These are phyloP conservation scores for Empis stercorea DNA, from an alignment of 2,888 invertebrate genomes.

Conservation along the genomic window DNA sequence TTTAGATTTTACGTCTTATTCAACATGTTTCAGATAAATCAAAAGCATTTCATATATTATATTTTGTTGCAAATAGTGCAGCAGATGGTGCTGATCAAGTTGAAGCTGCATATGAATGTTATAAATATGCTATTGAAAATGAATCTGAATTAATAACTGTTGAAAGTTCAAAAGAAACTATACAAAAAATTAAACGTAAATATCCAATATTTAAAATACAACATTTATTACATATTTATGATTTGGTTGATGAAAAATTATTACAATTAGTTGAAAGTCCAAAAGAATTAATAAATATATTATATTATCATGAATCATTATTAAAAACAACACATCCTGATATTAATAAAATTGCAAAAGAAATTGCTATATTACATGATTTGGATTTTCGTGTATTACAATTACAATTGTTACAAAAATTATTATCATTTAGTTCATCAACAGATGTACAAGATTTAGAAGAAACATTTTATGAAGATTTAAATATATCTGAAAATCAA, in stretches of 20 bases:
- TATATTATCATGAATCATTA: conserved; percentile 31
- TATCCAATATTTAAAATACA: conserved; percentile 35
- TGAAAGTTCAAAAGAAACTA: conserved; percentile 23
- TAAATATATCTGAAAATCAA: conserved; percentile 17
- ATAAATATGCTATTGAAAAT: conserved; percentile 27
- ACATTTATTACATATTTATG: conserved; percentile 30
- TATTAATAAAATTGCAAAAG: conserved; percentile 29
- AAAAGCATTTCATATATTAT: conserved; percentile 31
- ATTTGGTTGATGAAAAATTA: conserved; percentile 29
- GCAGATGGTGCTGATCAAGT: conserved; percentile 35
- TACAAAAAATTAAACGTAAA: conserved; percentile 31
- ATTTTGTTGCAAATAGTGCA: conserved; percentile 31
- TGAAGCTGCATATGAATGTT: conserved; percentile 34
- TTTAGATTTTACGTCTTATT: conserved; percentile 28
- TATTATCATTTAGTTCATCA: conserved; percentile 24
- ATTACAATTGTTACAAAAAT: conserved; percentile 29
- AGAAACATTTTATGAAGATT: conserved; percentile 33
- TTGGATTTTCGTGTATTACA: conserved; percentile 28
- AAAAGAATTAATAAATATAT: conserved; percentile 25
- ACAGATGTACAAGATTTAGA: conserved; percentile 25
- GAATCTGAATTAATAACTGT: conserved; percentile 19
- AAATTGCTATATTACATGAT: conserved; percentile 28
- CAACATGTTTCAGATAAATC: conserved; percentile 25
- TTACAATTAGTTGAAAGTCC: conserved; percentile 31
- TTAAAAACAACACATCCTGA: conserved; percentile 28